Conservation (phyloP, 2,113 vertebrate genomes). For the Gulo gulo region DNA sequence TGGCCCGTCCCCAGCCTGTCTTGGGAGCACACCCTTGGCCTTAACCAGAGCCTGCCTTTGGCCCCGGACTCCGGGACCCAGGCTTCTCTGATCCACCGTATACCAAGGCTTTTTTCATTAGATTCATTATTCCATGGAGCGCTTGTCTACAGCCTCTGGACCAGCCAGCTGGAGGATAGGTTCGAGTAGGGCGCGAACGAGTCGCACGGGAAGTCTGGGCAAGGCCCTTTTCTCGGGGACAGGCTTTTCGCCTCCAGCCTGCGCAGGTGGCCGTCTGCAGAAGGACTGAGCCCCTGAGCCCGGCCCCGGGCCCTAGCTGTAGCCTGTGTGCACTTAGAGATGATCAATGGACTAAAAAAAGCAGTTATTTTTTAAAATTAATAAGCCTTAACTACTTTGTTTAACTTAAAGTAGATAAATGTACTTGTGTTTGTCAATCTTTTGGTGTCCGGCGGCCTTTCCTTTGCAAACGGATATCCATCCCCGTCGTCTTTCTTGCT, state of each 20-base stretch:
- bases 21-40: neutral
- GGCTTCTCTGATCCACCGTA: neutral
- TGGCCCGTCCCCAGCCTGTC: neutral
- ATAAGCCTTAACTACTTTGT: neutral
- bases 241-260: neutral
- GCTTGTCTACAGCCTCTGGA: neutral
- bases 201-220: neutral
- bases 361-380: too few species aligned
- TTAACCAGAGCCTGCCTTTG: neutral
- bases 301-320: rapidly evolving
- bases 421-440: neutral
- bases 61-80: neutral
- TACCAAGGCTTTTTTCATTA: neutral
- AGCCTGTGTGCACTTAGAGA: neutral
- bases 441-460: neutral
- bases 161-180: neutral
- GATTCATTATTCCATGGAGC: neutral
- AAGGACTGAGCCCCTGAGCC: neutral
- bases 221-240: neutral
- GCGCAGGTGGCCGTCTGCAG: too few species aligned
- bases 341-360: neutral
- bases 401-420: neutral
- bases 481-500: neutral
- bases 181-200: rapidly evolving
- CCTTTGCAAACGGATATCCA: neutral